Evolutionary conservation across 2,113 vertebrate species (phyloP).

Genomic region (Dolichallabes microphthalmus): DNA sequence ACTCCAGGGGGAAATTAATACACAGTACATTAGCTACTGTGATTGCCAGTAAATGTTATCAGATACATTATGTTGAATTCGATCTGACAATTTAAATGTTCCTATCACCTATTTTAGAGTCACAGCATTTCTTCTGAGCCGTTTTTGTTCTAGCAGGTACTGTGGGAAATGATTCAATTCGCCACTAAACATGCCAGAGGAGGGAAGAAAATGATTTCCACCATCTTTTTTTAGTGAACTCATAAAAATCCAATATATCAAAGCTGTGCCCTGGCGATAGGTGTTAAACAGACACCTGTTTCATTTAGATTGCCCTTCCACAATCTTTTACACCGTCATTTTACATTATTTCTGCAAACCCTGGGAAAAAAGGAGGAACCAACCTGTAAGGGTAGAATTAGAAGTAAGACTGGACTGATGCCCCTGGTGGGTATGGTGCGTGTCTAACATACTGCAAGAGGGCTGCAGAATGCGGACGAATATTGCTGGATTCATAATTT

Average conservation of each 20-base stretch:
- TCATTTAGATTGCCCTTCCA: constrained; percentile 65
- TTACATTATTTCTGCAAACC: constrained; percentile 63
- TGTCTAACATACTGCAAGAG: constrained; percentile 41
- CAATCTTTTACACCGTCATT: constrained; percentile 44
- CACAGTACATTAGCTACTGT: not conserved
- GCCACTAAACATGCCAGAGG: constrained; percentile 68
- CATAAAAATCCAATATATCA: constrained; percentile 71
- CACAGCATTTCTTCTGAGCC: not conserved
- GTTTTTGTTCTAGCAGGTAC: constrained; percentile 4
- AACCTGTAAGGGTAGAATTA: constrained; percentile 59
- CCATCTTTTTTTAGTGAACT: constrained; percentile 43
- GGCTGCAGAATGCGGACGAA: constrained; percentile 36
- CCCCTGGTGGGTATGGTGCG: constrained; percentile 57
- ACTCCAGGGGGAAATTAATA: constrained; percentile 44
- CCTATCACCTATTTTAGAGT: not conserved
- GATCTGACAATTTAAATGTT: constrained; percentile 23
- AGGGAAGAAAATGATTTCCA: constrained; percentile 63
- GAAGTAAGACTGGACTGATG: constrained; percentile 53
- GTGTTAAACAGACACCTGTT: constrained; percentile 67
- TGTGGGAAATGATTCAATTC: constrained; percentile 64
- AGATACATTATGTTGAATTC: constrained; percentile 24
- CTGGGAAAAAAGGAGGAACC: constrained; percentile 53
- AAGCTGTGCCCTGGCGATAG: constrained; percentile 65
- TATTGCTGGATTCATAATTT: constrained; percentile 49
- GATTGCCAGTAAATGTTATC: constrained; percentile 14